These are phyloP conservation scores for Drosophila nr. perissopoda DNA, from an alignment of 2,888 invertebrate species.

Conservation along the genomic window DNA sequence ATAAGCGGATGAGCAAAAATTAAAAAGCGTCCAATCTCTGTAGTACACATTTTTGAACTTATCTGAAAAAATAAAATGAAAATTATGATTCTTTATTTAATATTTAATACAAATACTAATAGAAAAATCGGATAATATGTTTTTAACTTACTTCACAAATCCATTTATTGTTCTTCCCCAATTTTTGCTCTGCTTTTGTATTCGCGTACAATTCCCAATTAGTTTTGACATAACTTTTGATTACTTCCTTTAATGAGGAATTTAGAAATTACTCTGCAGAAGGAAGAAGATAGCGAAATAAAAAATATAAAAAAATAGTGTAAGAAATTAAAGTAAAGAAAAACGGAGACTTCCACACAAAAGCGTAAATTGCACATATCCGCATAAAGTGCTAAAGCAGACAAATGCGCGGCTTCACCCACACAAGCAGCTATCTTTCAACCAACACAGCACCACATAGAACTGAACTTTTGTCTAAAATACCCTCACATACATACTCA, in stretches of 20 bases:
- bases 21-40: background rate
- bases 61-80: background rate
- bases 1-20: background rate
- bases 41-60: background rate
- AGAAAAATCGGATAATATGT: background rate
- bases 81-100: background rate
- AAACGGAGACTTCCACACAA: slow-evolving; percentile 30
- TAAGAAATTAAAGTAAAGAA: slow-evolving; percentile 29
- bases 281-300: slow-evolving; percentile 2
- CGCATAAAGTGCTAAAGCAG: slow-evolving; percentile 47
- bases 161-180: slow-evolving; percentile 9
- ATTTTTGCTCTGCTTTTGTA: slow-evolving; percentile 5
- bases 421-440: slow-evolving; percentile 12
- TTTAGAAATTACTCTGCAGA: slow-evolving; percentile 14
- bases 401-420: slow-evolving; percentile 35
- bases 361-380: slow-evolving; percentile 63
- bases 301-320: slow-evolving; percentile 5
- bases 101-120: background rate
- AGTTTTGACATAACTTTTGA: slow-evolving; percentile 33
- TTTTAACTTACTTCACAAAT: background rate
- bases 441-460: slow-evolving; percentile 18
- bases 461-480: slow-evolving; percentile 32
- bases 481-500: slow-evolving; percentile 12
- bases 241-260: slow-evolving; percentile 8
- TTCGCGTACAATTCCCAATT: slow-evolving; percentile 18